Conservation (phyloP, 2,113 vertebrate species). For the Seriola quinqueradiata region DNA sequence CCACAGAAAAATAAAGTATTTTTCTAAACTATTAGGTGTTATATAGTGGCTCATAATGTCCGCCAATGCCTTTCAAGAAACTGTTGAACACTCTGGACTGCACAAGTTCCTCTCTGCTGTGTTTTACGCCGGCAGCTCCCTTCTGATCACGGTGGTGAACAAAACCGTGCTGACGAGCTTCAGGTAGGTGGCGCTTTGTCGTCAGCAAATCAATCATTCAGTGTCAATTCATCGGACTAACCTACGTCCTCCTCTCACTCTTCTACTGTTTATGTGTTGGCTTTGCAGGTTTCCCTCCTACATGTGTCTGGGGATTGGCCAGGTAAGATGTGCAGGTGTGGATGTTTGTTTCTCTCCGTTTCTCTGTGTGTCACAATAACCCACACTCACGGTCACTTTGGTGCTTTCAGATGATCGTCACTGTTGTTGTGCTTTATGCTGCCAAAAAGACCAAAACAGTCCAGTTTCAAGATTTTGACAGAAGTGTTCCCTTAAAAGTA, state of each 20-base stretch:
- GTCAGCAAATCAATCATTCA: not conserved
- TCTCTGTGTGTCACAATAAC: not conserved
- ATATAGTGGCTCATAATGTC: constrained; percentile 24
- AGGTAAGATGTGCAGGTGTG: constrained; percentile 70
- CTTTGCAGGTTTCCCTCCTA: constrained; percentile 83
- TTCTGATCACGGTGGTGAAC: constrained; percentile 91
- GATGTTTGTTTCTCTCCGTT: not conserved
- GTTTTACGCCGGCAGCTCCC: constrained; percentile 90
- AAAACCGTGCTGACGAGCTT: constrained; percentile 90
- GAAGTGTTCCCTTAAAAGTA: constrained; percentile 77
- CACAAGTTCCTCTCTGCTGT: constrained; percentile 83
- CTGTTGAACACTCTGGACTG: constrained; percentile 26
- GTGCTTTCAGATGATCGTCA: constrained; percentile 79
- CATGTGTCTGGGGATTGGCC: constrained; percentile 81
- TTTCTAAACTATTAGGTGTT: not conserved
- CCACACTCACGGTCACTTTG: not conserved
- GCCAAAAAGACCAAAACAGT: constrained; percentile 78
- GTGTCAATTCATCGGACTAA: too few relatives aligned
- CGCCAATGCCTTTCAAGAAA: not conserved
- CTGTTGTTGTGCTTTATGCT: constrained; percentile 79
- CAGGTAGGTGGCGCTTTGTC: constrained; percentile 82
- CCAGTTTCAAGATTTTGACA: constrained; percentile 82
- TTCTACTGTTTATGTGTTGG: not conserved
- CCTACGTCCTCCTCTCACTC: too few relatives aligned
- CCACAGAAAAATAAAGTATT: not conserved